A percentile compares a stretch with the other conserved stretches of the same genome.
phyloP scores from a whole-genome alignment of 2,113 vertebrate species.

The Oreotrochilus melanogaster region DNA sequence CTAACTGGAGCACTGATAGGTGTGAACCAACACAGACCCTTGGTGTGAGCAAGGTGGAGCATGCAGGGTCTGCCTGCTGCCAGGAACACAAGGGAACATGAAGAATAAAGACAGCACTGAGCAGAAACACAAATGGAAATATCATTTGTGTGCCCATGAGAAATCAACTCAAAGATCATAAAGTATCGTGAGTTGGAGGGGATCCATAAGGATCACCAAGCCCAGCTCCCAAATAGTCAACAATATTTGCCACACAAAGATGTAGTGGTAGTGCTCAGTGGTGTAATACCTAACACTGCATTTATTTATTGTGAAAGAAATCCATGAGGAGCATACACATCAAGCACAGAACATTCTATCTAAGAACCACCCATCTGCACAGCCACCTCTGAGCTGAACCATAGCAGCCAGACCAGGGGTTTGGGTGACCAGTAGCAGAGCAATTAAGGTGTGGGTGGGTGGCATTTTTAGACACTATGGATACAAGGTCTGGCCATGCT shows the following conservation, averaged over 20 bases:
- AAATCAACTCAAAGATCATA: not conserved
- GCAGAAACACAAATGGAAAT: not conserved
- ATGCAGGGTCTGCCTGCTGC: not conserved
- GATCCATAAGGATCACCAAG: not conserved
- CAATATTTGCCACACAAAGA: not conserved
- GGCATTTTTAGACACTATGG: not conserved
- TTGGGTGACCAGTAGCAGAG: not conserved
- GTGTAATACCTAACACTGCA: not conserved
- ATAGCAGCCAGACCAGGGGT: rapidly evolving
- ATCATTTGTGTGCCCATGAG: not conserved
- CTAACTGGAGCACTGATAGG: not conserved
- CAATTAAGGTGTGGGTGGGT: not conserved
- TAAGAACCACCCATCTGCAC: not conserved
- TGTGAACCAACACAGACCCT: not conserved
- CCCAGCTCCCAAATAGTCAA: not conserved
- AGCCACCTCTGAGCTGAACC: not conserved
- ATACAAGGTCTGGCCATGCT: not conserved
- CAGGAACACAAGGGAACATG: not conserved
- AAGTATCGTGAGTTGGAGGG: not conserved
- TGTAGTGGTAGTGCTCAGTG: not conserved
- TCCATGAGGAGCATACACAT: not conserved
- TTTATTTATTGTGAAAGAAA: not conserved
- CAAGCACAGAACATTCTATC: not conserved
- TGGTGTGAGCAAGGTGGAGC: not conserved
- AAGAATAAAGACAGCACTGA: not conserved